Evolutionary conservation across 2,888 invertebrate genomes (phyloP), one percentile per base, ranked within the genome.

Genomic region (Fragum fragum): DNA sequence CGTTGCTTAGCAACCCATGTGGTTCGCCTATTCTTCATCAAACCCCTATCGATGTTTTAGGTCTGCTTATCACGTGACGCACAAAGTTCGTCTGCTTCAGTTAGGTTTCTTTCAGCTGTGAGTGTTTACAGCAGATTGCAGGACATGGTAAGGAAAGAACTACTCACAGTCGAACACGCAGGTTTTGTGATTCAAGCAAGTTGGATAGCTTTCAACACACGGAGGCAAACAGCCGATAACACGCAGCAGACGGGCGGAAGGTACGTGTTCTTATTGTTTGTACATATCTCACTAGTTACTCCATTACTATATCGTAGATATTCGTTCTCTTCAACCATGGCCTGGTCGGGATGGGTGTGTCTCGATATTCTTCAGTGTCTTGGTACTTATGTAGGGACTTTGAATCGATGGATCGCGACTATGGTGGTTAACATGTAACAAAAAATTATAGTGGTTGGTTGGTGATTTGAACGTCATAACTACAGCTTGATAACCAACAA

Each of bases 1-100:
- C 7, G 66, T 66, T 66, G 42, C 66, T 23, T 23, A 42, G 66
- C 66, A 66, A 66, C 66, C 66, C 39, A 66, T 26, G 11, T 42
- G 66, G 66, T 66, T 42, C 36, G 66, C 16, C 42, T 36, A 11
- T 66, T 66, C 66, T 36, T 42, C 66, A 66, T 42, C 66, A 18
- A 18, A 36, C 5, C 29, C 5, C 42, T 66, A 66, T 66, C 66
- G 66, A 66, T 66, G 42, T 42, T 63, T 21, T 63, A 11, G 63
- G 32, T 14, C 63, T 32, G 57, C 28, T n/a, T 7, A 26, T 66
- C 66, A 66, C 66, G 21, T 66, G 66, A 66, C 66, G 66, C n/a
- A 39, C 42, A 21, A 18, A 6, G 66, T 23, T 66, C 39, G 66
- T 66, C 66, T 66, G 66, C 66, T 66, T 11, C 3, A 57, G n/a